A percentile compares a stretch with the other conserved stretches of the same genome.
Evolutionary conservation across 1,140 invertebrate species (phyloP).

Genomic region (Rhynchophorus ferrugineus): DNA sequence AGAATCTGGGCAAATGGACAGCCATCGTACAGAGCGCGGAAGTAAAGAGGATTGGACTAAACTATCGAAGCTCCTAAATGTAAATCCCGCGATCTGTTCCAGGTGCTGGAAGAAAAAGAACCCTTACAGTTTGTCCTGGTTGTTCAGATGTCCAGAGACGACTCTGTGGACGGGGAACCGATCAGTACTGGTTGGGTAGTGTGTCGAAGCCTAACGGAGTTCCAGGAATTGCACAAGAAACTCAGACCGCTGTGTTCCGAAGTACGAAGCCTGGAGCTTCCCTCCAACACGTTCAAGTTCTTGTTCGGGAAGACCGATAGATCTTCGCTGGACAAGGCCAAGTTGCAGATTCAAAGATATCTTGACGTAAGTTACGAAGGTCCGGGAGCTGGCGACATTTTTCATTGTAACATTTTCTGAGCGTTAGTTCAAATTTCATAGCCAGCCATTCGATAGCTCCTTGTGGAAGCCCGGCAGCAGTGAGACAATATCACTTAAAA

Average conservation of each 20-base stretch:
- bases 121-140: conserved; percentile 73
- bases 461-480: too few species aligned
- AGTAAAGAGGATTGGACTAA: conserved; percentile 41
- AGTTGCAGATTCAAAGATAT: conserved; percentile 76
- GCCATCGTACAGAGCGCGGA: conserved; percentile 75
- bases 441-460: too few species aligned
- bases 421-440: too few species aligned
- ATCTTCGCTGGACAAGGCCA: conserved; percentile 72
- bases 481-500: too few species aligned
- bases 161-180: conserved; percentile 48
- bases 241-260: conserved; percentile 71
- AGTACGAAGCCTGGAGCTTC: conserved; percentile 72
- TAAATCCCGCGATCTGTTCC: conserved; percentile 4
- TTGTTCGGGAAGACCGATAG: conserved; percentile 72
- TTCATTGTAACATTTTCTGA: too few species aligned
- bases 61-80: conserved; percentile 2
- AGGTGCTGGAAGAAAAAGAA: conserved; percentile 72
- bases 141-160: conserved; percentile 65
- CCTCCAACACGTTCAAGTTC: conserved; percentile 69
- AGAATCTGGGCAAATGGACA: conserved; percentile 78
- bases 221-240: conserved; percentile 78
- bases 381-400: too few species aligned
- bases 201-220: conserved; percentile 70
- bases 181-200: conserved; percentile 79
- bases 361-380: conserved; percentile 59